These are phyloP conservation scores for Notodonta ziczac DNA, from an alignment of 2,888 invertebrate genomes.

Conservation along the genomic window DNA sequence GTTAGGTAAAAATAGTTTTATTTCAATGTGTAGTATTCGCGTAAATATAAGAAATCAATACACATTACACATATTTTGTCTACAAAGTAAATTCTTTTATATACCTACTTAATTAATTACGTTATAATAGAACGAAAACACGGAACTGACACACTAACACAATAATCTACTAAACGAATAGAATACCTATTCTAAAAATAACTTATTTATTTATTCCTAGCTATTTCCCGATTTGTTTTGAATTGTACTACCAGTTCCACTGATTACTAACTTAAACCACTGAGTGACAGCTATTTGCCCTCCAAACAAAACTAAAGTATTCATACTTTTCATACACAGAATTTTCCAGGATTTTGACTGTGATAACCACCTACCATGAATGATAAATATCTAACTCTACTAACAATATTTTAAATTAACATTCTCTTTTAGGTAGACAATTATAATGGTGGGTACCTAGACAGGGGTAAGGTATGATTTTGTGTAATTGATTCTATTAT, in stretches of 20 bases:
- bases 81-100: conserved; percentile 7
- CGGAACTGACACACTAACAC: conserved; percentile 3
- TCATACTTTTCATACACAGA: conserved; percentile 10
- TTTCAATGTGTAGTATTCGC: no score
- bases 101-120: conserved; percentile 18
- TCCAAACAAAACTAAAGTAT: not conserved
- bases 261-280: no score
- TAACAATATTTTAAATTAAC: conserved; percentile 50
- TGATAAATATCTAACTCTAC: conserved; percentile 21
- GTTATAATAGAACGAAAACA: conserved; percentile 4
- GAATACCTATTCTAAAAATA: not conserved
- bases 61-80: conserved; percentile 7
- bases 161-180: not conserved
- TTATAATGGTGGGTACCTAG: conserved; percentile 73
- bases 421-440: conserved; percentile 79
- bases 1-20: no score
- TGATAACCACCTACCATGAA: not conserved
- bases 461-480: conserved; percentile 75
- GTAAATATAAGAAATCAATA: no score
- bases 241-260: no score
- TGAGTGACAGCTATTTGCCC: no score
- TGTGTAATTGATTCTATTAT: conserved; percentile 43
- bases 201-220: not conserved
- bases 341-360: not conserved
- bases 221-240: no score